Base-by-base conservation (phyloP, 2,113 vertebrate species). In the Pelodiscus sinensis region DNA sequence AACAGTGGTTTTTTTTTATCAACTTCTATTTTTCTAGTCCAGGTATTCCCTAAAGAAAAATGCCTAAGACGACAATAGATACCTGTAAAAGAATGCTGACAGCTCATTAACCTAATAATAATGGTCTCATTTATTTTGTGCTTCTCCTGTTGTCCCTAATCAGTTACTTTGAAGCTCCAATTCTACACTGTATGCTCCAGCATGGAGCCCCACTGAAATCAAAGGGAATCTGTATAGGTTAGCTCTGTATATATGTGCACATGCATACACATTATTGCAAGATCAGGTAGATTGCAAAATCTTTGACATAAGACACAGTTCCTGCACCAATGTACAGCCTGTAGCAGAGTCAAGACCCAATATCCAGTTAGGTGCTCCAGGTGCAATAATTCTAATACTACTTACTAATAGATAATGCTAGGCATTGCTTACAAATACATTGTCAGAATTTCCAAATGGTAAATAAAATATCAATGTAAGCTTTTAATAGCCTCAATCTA, bases 401-500 rank as follows among this genome's bases (percentile, higher is more conserved):
- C 31, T n/a, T 19, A 71, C 18, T 35, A 71, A 19, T 68, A 18
- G 56, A 56, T 85, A 93, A 73, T 71, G 65, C 18, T 71, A 71
- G n/a, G 31, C 31, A 35, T 35, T 19, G 65, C 65, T 19, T 71
- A 35, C n/a, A 35, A 71, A 71, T 71, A 71, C 13, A 79, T 52
- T 85, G 96, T 82, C 82, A 73, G 52, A 94, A 96, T 94, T 97
- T 94, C 90, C 71, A 85, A 92, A 88, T 15, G 81, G 84, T 84
- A 95, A 96, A 92, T 79, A 91, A 92, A 95, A 95, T 92, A 95
- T 92, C 35, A 93, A 94, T 90, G 82, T 24, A 92, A 44, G 93
- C 78, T 96, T 85, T 94, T 96, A 96, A 92, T 89, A 95, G 77
- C 87, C 93, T 86, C 93, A 93, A 91, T 94, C 79, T 78, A 82